phyloP scores from a whole-genome alignment of 2,888 invertebrate genomes.

The Aphodius granarius region DNA sequence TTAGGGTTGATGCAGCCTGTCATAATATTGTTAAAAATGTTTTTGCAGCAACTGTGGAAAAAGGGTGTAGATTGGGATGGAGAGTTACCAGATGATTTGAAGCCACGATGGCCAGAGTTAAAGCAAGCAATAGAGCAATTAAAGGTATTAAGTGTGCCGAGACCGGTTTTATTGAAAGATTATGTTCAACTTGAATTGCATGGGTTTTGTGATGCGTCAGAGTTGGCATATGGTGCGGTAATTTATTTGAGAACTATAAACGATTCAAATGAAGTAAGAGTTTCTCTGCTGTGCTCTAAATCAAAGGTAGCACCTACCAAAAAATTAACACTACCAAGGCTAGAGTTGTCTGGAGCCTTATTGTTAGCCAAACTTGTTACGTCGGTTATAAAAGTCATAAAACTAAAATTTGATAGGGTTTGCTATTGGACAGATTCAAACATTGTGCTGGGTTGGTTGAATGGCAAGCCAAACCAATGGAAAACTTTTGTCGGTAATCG shows the following conservation, averaged over 20 bases:
- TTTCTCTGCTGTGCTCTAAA: constrained; percentile 26
- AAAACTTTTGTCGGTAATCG: background rate
- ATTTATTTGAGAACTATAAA: constrained; percentile 20
- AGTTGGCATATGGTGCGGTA: constrained; percentile 21
- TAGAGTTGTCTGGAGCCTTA: constrained; percentile 33
- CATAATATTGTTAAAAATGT: constrained; percentile 11
- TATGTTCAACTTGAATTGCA: constrained; percentile 27
- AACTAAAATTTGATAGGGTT: background rate
- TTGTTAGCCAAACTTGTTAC: background rate
- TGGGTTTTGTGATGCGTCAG: constrained; percentile 32
- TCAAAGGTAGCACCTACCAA: constrained; percentile 28
- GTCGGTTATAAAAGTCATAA: background rate
- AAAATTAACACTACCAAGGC: constrained; percentile 34
- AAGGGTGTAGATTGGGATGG: constrained; percentile 19
- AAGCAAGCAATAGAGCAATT: background rate
- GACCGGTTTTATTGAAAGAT: background rate
- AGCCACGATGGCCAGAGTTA: background rate
- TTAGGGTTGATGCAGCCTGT: constrained; percentile 15
- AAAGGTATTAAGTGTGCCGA: background rate
- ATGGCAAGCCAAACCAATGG: background rate
- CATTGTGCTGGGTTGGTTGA: background rate
- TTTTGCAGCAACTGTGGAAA: constrained; percentile 21
- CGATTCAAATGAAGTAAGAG: background rate
- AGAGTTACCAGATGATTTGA: constrained; percentile 8
- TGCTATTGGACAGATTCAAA: background rate